Evolutionary conservation across 2,888 invertebrate species (phyloP).

Genomic region (Zhengitettix transpicula): DNA sequence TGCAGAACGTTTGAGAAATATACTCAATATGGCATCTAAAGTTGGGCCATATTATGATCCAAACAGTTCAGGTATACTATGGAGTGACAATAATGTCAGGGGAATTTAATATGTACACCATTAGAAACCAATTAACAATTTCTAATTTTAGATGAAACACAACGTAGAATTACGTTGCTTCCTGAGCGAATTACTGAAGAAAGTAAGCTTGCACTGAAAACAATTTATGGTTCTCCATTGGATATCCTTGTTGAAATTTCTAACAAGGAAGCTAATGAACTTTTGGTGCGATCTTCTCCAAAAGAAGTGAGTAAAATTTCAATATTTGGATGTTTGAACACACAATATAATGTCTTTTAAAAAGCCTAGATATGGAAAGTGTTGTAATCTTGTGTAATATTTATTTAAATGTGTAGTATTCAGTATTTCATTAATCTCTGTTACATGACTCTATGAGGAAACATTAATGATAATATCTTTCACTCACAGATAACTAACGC

Average conservation of each 20-base stretch:
- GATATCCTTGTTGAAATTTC: constrained; percentile 52
- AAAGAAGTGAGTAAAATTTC: constrained; percentile 29
- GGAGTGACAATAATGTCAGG: background rate
- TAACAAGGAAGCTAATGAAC: constrained; percentile 61
- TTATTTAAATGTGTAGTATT: no score
- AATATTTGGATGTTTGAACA: no score
- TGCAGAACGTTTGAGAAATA: constrained; percentile 49
- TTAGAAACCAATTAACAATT: background rate
- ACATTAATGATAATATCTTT: no score
- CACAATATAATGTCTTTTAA: no score
- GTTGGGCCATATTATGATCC: constrained; percentile 34
- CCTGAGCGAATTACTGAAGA: constrained; percentile 53
- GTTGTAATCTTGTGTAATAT: no score
- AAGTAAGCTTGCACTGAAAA: constrained; percentile 43
- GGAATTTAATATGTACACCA: no score
- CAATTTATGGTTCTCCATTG: constrained; percentile 34
- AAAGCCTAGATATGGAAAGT: no score
- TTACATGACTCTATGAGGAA: no score
- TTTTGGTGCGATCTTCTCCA: constrained; percentile 58
- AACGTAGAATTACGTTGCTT: constrained; percentile 57
- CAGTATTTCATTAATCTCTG: no score
- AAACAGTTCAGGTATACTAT: constrained; percentile 26
- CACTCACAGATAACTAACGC: no score
- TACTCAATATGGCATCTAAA: constrained; percentile 48
- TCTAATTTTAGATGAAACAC: constrained; percentile 31